A percentile compares a stretch with the other conserved stretches of the same genome.
Evolutionary conservation across 2,113 vertebrate species (phyloP).

Genomic region (Machaerirhynchus nigripectus): DNA sequence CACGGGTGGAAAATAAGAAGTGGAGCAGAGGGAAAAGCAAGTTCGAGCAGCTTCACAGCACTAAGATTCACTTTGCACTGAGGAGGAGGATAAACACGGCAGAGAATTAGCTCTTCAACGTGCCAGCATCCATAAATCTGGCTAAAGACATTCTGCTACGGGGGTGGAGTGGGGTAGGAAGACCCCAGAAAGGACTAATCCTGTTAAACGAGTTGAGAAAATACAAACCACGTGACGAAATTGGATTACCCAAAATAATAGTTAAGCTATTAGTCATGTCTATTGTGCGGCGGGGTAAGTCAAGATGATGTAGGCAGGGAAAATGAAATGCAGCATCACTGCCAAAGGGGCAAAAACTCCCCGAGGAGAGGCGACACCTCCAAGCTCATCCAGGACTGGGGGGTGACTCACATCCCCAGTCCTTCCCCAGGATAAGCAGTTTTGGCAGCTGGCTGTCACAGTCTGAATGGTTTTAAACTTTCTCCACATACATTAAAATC

Average conservation of each 20-base stretch:
- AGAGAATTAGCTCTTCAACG: neutral
- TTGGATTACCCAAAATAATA: constrained; percentile 52
- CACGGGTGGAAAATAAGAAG: neutral
- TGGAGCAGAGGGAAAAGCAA: neutral
- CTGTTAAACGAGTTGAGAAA: neutral
- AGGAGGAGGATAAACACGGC: neutral
- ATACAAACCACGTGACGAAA: neutral
- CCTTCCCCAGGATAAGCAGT: neutral
- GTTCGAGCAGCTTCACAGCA: neutral
- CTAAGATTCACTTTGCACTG: neutral
- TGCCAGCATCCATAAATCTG: constrained; percentile 18
- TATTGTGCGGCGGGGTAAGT: neutral
- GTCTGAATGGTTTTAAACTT: neutral
- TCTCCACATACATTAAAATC: neutral
- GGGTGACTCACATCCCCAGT: neutral
- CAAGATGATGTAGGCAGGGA: neutral
- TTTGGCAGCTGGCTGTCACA: neutral
- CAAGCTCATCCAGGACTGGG: neutral
- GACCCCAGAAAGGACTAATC: constrained; percentile 37
- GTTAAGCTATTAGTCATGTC: constrained; percentile 35
- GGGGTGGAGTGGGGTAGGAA: neutral
- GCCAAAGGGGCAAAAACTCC: neutral
- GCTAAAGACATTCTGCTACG: neutral
- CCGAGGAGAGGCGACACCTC: neutral
- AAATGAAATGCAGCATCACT: neutral